Base-by-base conservation (phyloP, 2,113 vertebrate species). In the Puffinus mauretanicus region DNA sequence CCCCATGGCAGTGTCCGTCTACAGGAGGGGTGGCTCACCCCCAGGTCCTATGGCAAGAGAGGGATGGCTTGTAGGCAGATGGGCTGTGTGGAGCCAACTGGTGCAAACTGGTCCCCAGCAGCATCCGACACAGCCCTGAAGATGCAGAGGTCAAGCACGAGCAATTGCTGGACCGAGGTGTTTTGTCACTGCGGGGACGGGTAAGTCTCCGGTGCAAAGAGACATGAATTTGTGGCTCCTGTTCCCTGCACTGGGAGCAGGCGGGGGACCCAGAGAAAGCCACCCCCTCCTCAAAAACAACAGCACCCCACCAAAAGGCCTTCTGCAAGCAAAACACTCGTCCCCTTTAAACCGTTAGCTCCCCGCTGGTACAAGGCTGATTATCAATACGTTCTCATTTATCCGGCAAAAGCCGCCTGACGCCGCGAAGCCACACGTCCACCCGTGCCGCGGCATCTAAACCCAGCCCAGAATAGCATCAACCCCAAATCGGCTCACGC, bases 351-450 rank as follows among this genome's bases (percentile, higher is more conserved):
- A 73, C 22, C 13, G 0, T 82, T n/a, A 72, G n/a, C 54, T 90
- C 90, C 67, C 86, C 42, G 72, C 47, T 38, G 32, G 30, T 32
- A 26, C 64, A 18, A 72, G 79, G 79, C 75, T 67, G 86, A 80
- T 94, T 92, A 80, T 47, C 61, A 51, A 27, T 16, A 38, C 5
- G 76, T 54, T 91, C 64, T 54, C 20, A 3, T 60, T 93, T 49
- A 82, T 91, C 90, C 90, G 36, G 12, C 65, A 26, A 66, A 87
- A 94, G 78, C 86, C 3, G 17, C 34, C 34, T 64, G 32, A n/a
- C 0, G 4, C 80, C 1, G 7, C 0, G 6, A 32, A 76, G 46
- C 44, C 78, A 30, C 71, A 4, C 4, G 0, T 6, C 69, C 1
- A 3, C 71, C 65, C 8, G 16, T 83, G 86, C 82, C 34, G 2